phyloP scores from a whole-genome alignment of 2,113 vertebrate species.

The Brienomyrus brachyistius region DNA sequence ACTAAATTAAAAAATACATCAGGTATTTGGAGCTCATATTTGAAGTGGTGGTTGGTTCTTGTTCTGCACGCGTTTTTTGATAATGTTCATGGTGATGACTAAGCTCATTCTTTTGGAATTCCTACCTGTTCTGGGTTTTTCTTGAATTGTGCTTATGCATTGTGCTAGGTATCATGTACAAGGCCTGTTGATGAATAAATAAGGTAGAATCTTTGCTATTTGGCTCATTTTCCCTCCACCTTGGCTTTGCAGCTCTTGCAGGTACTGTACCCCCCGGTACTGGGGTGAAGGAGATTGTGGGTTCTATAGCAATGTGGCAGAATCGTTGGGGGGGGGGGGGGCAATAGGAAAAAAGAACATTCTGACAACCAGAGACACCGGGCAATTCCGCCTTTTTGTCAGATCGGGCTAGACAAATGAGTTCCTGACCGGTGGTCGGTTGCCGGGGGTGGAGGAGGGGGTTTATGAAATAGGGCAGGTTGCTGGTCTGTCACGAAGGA shows the following conservation, averaged over 20 bases:
- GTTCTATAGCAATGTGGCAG: background rate
- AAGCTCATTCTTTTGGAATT: background rate
- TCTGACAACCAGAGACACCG: background rate
- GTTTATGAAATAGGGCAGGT: background rate
- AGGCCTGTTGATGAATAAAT: background rate
- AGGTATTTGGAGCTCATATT: background rate
- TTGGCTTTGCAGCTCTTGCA: background rate
- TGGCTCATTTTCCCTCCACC: background rate
- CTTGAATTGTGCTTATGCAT: background rate
- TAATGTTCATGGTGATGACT: background rate
- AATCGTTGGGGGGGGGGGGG: background rate
- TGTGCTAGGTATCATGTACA: background rate
- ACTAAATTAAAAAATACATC: background rate
- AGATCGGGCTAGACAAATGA: background rate
- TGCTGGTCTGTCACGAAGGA: background rate
- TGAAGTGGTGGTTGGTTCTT: background rate
- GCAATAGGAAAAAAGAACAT: background rate
- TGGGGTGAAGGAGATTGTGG: background rate
- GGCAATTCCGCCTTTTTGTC: conserved; percentile 7
- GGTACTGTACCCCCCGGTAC: background rate
- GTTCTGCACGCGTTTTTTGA: background rate
- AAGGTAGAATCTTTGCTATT: background rate
- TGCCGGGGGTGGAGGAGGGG: background rate
- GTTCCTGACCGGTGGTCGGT: background rate
- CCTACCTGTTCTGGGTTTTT: background rate